Conservation (phyloP, 53 echinoderm and acorn worm species). For the Stichopus horrens region DNA sequence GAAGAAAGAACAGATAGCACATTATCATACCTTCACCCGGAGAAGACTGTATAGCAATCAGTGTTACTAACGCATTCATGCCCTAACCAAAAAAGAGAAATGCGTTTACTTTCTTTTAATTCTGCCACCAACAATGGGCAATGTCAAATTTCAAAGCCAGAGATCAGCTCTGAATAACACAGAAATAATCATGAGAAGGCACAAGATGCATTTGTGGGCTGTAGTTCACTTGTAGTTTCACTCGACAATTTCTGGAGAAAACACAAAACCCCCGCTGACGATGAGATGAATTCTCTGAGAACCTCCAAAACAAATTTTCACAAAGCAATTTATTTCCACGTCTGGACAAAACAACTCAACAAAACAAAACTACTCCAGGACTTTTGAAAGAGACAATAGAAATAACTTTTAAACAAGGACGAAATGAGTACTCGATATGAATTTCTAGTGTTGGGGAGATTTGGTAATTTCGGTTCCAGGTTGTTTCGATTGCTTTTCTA, state of each 20-base stretch:
- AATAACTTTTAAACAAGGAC: conserved; percentile 6
- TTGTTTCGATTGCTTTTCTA: neutral
- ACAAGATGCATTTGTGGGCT: neutral
- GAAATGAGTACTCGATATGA: neutral
- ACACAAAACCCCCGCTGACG: too few relatives aligned
- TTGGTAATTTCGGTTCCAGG: neutral
- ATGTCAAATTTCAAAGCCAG: too few relatives aligned
- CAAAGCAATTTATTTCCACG: neutral
- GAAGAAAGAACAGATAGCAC: too few relatives aligned
- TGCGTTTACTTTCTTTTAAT: too few relatives aligned
- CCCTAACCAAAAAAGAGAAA: too few relatives aligned
- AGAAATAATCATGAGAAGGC: neutral
- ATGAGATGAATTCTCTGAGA: neutral
- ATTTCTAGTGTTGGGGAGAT: neutral
- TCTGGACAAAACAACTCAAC: neutral
- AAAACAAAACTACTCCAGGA: neutral
- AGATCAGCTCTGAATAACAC: too few relatives aligned
- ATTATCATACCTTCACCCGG: too few relatives aligned
- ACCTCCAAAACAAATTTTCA: neutral
- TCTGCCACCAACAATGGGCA: too few relatives aligned
- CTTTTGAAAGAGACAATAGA: neutral
- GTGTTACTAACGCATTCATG: too few relatives aligned
- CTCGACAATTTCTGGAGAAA: neutral
- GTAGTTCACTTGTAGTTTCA: neutral
- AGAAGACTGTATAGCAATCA: too few relatives aligned